Evolutionary conservation across 92 coral and sea anemone species (phyloP), one percentile per base, ranked within the genome.

Genomic region (Desmophyllum pertusum): DNA sequence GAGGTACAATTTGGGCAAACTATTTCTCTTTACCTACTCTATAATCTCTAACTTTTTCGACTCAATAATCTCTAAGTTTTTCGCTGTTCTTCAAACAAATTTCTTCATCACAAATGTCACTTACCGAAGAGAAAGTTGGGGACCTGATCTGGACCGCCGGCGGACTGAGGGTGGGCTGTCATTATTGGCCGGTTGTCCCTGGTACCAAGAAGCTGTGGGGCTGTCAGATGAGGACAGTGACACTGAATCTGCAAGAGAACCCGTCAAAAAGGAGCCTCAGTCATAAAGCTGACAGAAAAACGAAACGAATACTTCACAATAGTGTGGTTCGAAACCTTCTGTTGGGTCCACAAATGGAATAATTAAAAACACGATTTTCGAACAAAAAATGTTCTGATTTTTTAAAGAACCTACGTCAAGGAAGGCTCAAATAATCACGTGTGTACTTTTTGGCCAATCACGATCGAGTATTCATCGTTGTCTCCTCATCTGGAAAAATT

Each of bases 161-260:
- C 98, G 89, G 36, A 88, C 87, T 64, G 95, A 95, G 33, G 98
- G 98, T n/a, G 98, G 92, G 18, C 90, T 27, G 37, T 89, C 88
- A 57, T 89, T 89, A 85, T 77, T 90, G 69, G 85, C 53, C 17
- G 92, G 92, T 30, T 87, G 86, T 5, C 92, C 92, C 48, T 92
- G 85, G 87, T 88, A 94, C 90, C 94, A 92, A 36, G 98, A 93
- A 15, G 97, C 88, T 13, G 97, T 91, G 79, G 99, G 99, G 75
- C 99, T 97, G 86, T 97, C 98, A 77, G 98, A 84, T 19, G 99
- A 97, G 73, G 98, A 97, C 94, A 97, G 52, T 37, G 99, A 97
- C 38, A 91, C 95, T 19, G 95, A 94, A 81, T 97, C 99, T 94
- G 88, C 23, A 87, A 85, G 62, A 75, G 61, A 65, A 77, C 69